Evolutionary conservation across 2,888 invertebrate species (phyloP), one percentile per base, ranked within the genome.

Genomic region (Thysanoteuthis rhombus): DNA sequence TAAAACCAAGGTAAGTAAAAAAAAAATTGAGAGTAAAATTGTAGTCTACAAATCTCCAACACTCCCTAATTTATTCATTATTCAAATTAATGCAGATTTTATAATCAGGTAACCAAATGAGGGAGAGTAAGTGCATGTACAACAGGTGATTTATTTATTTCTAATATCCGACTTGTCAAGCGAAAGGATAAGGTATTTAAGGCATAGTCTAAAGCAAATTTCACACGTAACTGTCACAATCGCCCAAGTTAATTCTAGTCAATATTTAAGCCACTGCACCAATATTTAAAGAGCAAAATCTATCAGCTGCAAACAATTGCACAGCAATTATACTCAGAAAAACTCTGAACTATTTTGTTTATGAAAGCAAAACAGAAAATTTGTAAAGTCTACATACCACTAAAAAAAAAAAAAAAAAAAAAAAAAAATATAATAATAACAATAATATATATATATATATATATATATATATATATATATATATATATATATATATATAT

Each of bases 71-170:
- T 75, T 75, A 75, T 75, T 75, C 75, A 75, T 75, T 75, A 75
- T 75, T 75, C 75, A 75, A 75, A 75, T 75, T 75, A 75, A 75
- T 75, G 75, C 75, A 75, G 75, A 75, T 75, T 75, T 75, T 75
- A 75, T 75, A 75, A 75, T n/a, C 75, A 75, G 75, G n/a, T 75
- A 75, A 75, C n/a, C n/a, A 75, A 75, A 75, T 75, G 75, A 75
- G 75, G 75, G 75, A 75, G 75, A 75, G n/a, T 10, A 75, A 75
- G 36, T 75, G 36, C 75, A n/a, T 16, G 36, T n/a, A n/a, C 75
- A 75, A 75, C n/a, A n/a, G n/a, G 75, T 75, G 75, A 75, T 75
- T 75, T n/a, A 75, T 75, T 75, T n/a, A 1, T 75, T 75, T n/a
- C n/a, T n/a, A 75, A 75, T n/a, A n/a, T 36, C 16, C 75, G n/a